phyloP scores from a whole-genome alignment of 2,888 invertebrate species.

The Drosophila cognata region DNA sequence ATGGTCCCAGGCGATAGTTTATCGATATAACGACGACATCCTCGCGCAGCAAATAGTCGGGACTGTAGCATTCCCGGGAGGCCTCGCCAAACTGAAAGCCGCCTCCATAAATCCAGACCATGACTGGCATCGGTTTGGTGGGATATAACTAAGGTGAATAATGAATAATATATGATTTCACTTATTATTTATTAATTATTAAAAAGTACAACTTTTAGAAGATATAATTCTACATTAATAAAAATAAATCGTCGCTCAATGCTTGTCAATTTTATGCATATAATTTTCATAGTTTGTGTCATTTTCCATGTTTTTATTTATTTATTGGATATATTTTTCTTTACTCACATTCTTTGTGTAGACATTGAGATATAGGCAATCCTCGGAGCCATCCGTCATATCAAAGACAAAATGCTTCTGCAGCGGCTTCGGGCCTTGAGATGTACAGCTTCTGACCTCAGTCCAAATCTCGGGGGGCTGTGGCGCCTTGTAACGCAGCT shows the following conservation, averaged over 20 bases:
- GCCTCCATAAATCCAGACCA: conserved; percentile 87
- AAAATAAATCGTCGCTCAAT: background rate
- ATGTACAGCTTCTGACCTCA: conserved; percentile 85
- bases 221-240: background rate
- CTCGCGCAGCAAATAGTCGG: conserved; percentile 85
- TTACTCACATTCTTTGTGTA: conserved; percentile 83
- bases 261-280: background rate
- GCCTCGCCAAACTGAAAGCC: conserved; percentile 86
- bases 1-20: conserved; percentile 86
- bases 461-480: conserved; percentile 85
- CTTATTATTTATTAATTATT: no score
- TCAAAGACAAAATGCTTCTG: conserved; percentile 84
- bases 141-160: conserved; percentile 75
- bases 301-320: no score
- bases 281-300: background rate
- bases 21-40: conserved; percentile 86
- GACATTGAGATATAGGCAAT: conserved; percentile 86
- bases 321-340: background rate
- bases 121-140: conserved; percentile 83
- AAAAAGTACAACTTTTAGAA: no score
- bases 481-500: conserved; percentile 85
- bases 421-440: conserved; percentile 83
- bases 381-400: conserved; percentile 86
- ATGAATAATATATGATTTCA: no score
- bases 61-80: conserved; percentile 84